Conservation (phyloP, 64 coral and sea anemone species). For the Anthopleura sola region DNA sequence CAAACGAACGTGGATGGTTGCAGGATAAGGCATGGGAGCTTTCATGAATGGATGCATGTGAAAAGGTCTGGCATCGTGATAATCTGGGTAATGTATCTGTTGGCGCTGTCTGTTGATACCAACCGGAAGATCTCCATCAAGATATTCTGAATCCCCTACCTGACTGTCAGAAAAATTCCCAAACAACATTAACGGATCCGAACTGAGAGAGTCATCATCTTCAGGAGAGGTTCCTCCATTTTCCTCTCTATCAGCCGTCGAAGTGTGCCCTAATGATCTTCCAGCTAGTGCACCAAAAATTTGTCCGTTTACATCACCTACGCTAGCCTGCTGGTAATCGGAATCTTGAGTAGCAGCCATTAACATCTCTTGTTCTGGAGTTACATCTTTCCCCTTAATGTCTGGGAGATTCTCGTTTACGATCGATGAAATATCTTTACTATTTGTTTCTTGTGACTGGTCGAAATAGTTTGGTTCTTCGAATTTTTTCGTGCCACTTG, state of each 20-base stretch:
- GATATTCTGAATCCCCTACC: not conserved
- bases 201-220: not conserved
- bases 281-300: not conserved
- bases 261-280: not conserved
- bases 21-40: slow-evolving; percentile 28
- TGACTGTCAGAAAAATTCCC: not conserved
- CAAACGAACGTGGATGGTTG: slow-evolving; percentile 1
- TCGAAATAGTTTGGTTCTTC: not conserved
- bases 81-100: slow-evolving; percentile 14
- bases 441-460: not conserved
- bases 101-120: not conserved
- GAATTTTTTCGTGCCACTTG: not conserved
- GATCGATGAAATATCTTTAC: not conserved
- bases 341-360: slow-evolving; percentile 8
- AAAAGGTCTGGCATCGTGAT: not conserved
- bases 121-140: not conserved
- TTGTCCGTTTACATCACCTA: slow-evolving; percentile 1
- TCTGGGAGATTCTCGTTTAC: not conserved
- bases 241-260: not conserved
- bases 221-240: not conserved
- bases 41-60: not conserved
- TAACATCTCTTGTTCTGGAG: not conserved
- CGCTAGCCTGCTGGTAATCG: not conserved
- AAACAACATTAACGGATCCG: not conserved
- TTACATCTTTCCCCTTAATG: not conserved